Percentiles rank a stretch among this genome's conserved stretches.
Conservation (phyloP, 2,888 invertebrate genomes). For the Cinara cedri region DNA sequence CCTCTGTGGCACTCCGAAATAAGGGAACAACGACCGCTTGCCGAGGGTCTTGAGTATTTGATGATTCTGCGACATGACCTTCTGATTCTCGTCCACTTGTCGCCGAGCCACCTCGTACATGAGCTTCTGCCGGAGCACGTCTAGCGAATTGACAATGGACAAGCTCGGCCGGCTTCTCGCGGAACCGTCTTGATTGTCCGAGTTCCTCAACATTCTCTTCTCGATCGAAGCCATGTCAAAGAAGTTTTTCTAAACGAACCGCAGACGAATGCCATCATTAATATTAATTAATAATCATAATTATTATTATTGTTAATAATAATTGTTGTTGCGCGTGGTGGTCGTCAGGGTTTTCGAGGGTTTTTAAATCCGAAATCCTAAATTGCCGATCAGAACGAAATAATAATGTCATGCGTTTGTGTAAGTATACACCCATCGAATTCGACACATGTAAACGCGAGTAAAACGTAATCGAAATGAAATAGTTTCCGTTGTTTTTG, state of each 20-base stretch:
- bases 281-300: too few species aligned
- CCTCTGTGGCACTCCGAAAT: conserved; percentile 33
- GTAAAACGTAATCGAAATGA: too few species aligned
- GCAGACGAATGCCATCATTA: too few species aligned
- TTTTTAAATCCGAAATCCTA: too few species aligned
- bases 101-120: conserved; percentile 82
- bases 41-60: conserved; percentile 78
- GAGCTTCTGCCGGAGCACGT: conserved; percentile 81
- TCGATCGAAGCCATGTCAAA: conserved; percentile 26
- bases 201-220: conserved; percentile 46
- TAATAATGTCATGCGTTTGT: too few species aligned
- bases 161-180: conserved; percentile 66
- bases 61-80: conserved; percentile 70
- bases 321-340: too few species aligned
- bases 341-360: too few species aligned
- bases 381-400: too few species aligned
- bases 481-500: too few species aligned
- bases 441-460: too few species aligned
- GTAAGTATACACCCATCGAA: too few species aligned
- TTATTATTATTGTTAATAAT: too few species aligned
- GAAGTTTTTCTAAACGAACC: conserved; percentile 36
- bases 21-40: conserved; percentile 66
- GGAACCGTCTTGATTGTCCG: conserved; percentile 53
- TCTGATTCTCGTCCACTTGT: conserved; percentile 69
- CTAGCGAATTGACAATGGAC: conserved; percentile 86